Base-by-base conservation (phyloP, 1,140 invertebrate species). In the Atopsyche davidsoni region DNA sequence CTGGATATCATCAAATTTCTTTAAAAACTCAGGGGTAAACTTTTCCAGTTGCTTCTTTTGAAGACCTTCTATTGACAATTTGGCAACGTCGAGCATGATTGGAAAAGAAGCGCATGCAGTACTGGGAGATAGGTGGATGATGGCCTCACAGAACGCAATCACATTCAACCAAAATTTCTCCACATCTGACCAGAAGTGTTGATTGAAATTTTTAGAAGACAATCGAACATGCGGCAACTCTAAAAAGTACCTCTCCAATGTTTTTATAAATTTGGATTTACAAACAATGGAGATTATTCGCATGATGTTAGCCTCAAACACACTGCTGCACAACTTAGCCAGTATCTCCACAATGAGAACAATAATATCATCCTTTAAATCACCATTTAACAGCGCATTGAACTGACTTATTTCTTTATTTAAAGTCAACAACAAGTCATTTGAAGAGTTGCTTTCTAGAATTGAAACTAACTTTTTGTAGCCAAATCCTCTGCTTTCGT, bases 91-190 rank as follows among this genome's bases (percentile, higher is more conserved):
- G 11, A 75, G 59, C 2, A 75, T n/a, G n/a, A n/a, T n/a, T n/a
- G 42, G 4, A n/a, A n/a, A n/a, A n/a, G n/a, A 63, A 59, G 35
- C 64, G 61, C 32, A 68, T n/a, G 70, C 67, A 11, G 58, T 65
- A 9, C 63, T 62, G 7, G 73, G 75, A 0, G 66, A 62, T 14
- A 67, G 38, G 14, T 63, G 56, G 13, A 64, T 61, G 7, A 73
- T 60, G n/a, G 41, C 62, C 50, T 66, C 61, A 50, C 55, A 63
- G 55, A 68, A 64, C 38, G 25, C 49, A 9, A 68, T 50, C 19
- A 72, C 62, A 53, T 71, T 66, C 1, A 48, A 38, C 66, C 69
- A 75, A 64, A 75, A 75, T 17, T 55, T 46, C 17, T 59, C 57
- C 55, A 59, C 55, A 42, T 69, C 58, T 6, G 61, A 60, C 73